Evolutionary conservation across 2,113 vertebrate genomes (phyloP), one percentile per base, ranked within the genome.

Genomic region (Vidua chalybeata): DNA sequence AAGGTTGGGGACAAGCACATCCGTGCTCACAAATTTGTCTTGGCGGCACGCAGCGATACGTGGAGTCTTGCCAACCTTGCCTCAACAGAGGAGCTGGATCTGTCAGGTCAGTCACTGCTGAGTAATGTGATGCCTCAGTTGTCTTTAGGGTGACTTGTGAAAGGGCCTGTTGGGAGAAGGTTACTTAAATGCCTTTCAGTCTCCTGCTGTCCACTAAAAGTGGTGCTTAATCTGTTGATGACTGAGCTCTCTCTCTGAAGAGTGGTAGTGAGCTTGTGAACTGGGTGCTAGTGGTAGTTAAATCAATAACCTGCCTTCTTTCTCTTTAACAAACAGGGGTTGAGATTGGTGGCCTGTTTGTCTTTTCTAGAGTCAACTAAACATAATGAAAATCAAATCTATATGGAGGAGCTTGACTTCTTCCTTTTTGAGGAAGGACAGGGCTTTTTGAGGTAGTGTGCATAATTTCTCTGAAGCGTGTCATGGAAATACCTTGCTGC

Each of bases 1-100:
- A 99, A 99, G 92, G 98, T 99, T 71, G 98, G 98, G 58, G 98
- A 97, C 79, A 97, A 97, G 80, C 89, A 66, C 71, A 97, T 99
- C 94, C 97, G 67, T 11, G 99, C 99, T 90, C 99, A 99, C 96
- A 99, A 99, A 97, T 99, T 99, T 97, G 99, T 99, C 52, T 95
- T 99, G 98, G 99, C 99, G 5, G 99, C 99, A 12, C 99, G 99
- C 83, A 99, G 98, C 46, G 99, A 99, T 48, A 90, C 95, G 33
- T 99, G 99, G 99, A 99, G 99, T 85, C 97, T 99, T 79, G 95
- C 98, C 94, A 99, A 96, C 97, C 95, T 99, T 84, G 98, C 98
- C 69, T 98, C 99, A 33, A 98, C 98, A 22, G 94, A 98, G 63
- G 99, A 99, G 95, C 97, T 99, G 96, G 99, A 99, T 97, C 97